Conservation (phyloP, 2,888 invertebrate species). For the Drosophila percnosoma region DNA sequence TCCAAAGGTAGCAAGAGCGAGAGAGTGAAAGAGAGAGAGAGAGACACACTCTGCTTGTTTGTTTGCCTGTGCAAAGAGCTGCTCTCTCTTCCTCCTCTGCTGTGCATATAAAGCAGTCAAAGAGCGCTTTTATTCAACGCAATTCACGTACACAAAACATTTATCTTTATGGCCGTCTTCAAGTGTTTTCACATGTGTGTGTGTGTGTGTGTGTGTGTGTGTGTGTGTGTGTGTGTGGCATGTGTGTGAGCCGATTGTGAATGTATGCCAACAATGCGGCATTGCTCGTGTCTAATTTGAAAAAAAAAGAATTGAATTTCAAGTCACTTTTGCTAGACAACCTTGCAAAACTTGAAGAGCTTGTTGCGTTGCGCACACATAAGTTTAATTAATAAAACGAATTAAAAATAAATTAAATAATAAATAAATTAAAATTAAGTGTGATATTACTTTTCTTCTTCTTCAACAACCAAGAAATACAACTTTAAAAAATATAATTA, state of each 20-base stretch:
- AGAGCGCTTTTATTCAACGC: slow-evolving; percentile 79
- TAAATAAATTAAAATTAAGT: no score
- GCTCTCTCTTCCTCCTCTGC: not conserved
- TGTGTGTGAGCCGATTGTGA: slow-evolving; percentile 1
- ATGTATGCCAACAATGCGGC: slow-evolving; percentile 51
- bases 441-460: no score
- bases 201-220: not conserved
- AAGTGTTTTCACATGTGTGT: slow-evolving; percentile 56
- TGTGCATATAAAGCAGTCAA: slow-evolving; percentile 70
- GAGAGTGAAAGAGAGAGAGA: not conserved
- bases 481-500: slow-evolving; percentile 29
- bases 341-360: slow-evolving; percentile 42
- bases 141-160: slow-evolving; percentile 81
- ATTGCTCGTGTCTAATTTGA: slow-evolving; percentile 68
- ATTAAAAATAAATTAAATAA: not conserved
- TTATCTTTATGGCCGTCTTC: slow-evolving; percentile 79
- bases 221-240: slow-evolving; percentile 17
- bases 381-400: slow-evolving; percentile 62
- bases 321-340: slow-evolving; percentile 15
- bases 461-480: not conserved
- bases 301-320: slow-evolving; percentile 47
- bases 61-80: slow-evolving; percentile 17
- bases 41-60: slow-evolving; percentile 7
- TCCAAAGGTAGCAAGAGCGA: not conserved
- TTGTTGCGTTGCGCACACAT: slow-evolving; percentile 42